Evolutionary conservation across 2,113 vertebrate species (phyloP), one percentile per base, ranked within the genome.

Genomic region (Phoenicopterus ruber): DNA sequence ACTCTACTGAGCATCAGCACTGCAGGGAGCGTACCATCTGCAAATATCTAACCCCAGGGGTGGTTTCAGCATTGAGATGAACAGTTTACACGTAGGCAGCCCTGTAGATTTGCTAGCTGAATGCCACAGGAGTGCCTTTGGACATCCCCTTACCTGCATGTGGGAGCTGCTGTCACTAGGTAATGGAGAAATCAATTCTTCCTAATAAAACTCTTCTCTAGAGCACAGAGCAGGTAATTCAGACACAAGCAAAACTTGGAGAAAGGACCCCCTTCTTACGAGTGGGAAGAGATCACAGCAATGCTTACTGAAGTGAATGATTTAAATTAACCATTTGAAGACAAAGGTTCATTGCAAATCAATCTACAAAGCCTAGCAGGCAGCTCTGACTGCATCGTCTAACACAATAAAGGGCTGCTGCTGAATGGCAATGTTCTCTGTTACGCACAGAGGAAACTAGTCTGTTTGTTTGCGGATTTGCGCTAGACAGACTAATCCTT

Each of bases 401-500:
- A 20, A 15, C 21, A 4, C 25, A 5, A 62, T 1, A 19, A 76
- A 19, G 34, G 4, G 26, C 46, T 13, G 31, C 10, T 5, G 10
- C 38, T 3, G 17, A 28, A 21, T 0, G 3, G 42, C 44, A 12
- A n/a, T 9, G 2, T 19, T 50, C 46, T 11, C 57, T 5, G 21
- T 20, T 36, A 38, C 1, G 1, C 54, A 2, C 22, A 10, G 18
- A 58, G 61, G 14, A 44, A 69, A 76, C 11, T 2, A 17, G 26
- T 17, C 63, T 71, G 94, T 67, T 38, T 93, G 76, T 44, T 47
- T 13, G 31, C 1, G 13, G 89, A 80, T 94, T 86, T 93, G 47
- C 17, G 59, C 47, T 40, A 84, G 93, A 93, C 88, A 88, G 76
- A 83, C 85, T 93, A 92, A 97, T 94, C 95, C 31, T 13, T 49